phyloP scores from a whole-genome alignment of 2,888 invertebrate species.

The Adineta ricciae region DNA sequence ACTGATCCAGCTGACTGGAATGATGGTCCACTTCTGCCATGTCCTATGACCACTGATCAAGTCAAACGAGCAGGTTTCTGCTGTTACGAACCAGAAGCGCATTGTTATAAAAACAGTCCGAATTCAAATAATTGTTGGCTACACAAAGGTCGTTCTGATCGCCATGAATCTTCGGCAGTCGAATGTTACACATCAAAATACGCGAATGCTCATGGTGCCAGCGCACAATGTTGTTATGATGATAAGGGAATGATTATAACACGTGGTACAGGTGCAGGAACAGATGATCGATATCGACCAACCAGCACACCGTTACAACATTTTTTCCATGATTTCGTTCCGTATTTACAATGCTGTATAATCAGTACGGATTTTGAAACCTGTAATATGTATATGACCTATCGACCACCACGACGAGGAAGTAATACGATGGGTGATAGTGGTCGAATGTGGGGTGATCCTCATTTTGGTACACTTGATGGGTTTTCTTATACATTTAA shows the following conservation, averaged over 20 bases:
- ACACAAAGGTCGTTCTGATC: neutral
- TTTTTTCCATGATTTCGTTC: neutral
- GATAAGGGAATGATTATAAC: neutral
- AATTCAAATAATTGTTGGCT: neutral
- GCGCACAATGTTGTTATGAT: slow-evolving; percentile 26
- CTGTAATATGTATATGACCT: slow-evolving; percentile 10
- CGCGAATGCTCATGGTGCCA: neutral
- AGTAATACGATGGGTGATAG: slow-evolving; percentile 1
- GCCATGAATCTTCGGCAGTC: neutral
- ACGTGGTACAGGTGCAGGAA: neutral
- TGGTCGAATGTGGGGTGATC: slow-evolving; percentile 36
- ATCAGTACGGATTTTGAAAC: neutral
- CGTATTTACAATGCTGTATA: slow-evolving; percentile 21
- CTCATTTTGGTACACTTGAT: slow-evolving; percentile 38
- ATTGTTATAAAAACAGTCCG: neutral
- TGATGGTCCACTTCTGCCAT: neutral
- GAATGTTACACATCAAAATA: neutral
- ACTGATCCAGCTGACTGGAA: neutral
- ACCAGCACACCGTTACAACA: neutral
- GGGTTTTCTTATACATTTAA: slow-evolving; percentile 38
- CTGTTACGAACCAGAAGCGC: neutral
- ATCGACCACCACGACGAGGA: neutral
- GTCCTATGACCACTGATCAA: neutral
- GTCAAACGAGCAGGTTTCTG: neutral
- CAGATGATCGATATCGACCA: neutral